phyloP scores from a whole-genome alignment of 2,888 invertebrate species.

The Lacanobia wlatinum region DNA sequence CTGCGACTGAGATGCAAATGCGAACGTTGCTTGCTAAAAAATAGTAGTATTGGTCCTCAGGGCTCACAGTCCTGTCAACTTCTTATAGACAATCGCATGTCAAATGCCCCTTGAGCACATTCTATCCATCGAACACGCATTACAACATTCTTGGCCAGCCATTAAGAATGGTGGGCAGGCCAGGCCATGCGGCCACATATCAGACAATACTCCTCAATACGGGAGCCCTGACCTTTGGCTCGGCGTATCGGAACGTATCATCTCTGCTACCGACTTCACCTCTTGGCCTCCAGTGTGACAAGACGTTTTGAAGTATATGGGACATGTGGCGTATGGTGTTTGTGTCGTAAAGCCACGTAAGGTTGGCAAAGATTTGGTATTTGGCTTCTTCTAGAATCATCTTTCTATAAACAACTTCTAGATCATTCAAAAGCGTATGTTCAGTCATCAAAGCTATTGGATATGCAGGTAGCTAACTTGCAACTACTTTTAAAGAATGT shows the following conservation, averaged over 20 bases:
- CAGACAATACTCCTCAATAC: slow-evolving; percentile 83
- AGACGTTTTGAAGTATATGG: slow-evolving; percentile 37
- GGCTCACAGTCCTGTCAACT: too few relatives aligned
- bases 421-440: too few relatives aligned
- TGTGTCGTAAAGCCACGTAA: neutral
- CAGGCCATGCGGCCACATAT: slow-evolving; percentile 63
- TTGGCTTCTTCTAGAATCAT: neutral
- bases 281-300: slow-evolving; percentile 74
- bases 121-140: slow-evolving; percentile 29
- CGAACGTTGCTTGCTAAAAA: too few relatives aligned
- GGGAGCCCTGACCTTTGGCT: slow-evolving; percentile 81
- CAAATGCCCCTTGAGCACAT: neutral
- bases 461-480: too few relatives aligned
- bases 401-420: neutral
- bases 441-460: too few relatives aligned
- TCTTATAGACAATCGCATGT: neutral
- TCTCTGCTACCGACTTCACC: slow-evolving; percentile 86
- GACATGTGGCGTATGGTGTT: slow-evolving; percentile 9
- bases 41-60: too few relatives aligned
- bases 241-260: slow-evolving; percentile 82
- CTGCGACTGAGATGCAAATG: too few relatives aligned
- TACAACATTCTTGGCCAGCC: slow-evolving; percentile 46
- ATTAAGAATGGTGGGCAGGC: slow-evolving; percentile 53
- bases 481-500: too few relatives aligned
- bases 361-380: neutral